Percentiles rank a stretch among this genome's conserved stretches.
These are phyloP conservation scores for Cotesia vestalis DNA, from an alignment of 1,140 invertebrate species.

Conservation along the genomic window DNA sequence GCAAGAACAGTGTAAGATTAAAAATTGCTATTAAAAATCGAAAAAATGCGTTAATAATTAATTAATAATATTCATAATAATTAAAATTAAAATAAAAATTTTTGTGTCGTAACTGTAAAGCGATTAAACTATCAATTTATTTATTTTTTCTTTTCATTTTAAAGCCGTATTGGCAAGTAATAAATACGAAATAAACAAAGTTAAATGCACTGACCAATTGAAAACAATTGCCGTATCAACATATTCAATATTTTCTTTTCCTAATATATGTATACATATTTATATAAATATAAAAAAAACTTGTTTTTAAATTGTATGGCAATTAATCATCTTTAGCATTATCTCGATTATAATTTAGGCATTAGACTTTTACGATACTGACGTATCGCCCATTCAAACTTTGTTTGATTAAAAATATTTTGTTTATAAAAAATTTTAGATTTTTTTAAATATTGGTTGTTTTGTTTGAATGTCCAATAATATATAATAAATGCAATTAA, in stretches of 20 bases:
- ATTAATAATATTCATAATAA: conserved; percentile 40
- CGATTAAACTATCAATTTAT: conserved; percentile 13
- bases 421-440: not conserved
- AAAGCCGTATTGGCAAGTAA: conserved; percentile 7
- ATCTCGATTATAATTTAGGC: conserved; percentile 9
- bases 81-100: conserved; percentile 35
- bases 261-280: conserved; percentile 8
- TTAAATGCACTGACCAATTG: conserved; percentile 25
- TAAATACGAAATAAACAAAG: conserved; percentile 31
- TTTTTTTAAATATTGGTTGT: not conserved
- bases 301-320: conserved; percentile 28
- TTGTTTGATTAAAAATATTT: conserved; percentile 22
- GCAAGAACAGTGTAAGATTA: not conserved
- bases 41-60: conserved; percentile 30
- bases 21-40: not conserved
- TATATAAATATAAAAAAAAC: no score
- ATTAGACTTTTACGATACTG: not conserved
- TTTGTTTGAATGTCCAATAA: not conserved
- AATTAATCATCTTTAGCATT: conserved; percentile 33
- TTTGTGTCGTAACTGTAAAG: no score
- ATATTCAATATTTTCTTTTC: conserved; percentile 16
- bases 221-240: conserved; percentile 26
- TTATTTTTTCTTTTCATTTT: conserved; percentile 28
- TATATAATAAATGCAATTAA: conserved; percentile 11
- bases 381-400: conserved; percentile 14